Base-by-base conservation (phyloP, 1,140 invertebrate genomes). In the Ceratoteleas bidentatus region DNA sequence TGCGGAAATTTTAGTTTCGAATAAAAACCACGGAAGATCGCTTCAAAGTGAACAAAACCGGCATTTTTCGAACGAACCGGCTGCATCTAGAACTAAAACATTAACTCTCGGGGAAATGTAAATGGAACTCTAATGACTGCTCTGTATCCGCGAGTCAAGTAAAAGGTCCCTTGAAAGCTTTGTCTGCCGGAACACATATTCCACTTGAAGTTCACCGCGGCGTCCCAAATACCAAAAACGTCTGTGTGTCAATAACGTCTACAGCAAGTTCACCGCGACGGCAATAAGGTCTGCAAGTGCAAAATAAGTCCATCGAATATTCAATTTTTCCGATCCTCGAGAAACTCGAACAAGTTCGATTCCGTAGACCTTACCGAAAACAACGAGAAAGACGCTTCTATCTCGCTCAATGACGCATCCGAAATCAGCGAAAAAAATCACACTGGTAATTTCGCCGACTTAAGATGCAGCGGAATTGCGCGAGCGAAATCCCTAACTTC, bases 101-200 rank as follows among this genome's bases (percentile, higher is more conserved):
- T 53, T 54, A 65, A 75, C 58, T 43, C 58, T 56, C 58, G 58
- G 77, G 24, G 81, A 78, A 50, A 81, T 85, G 84, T 81, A 84
- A 85, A 84, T 85, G 81, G 76, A 85, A 80, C 72, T 76, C 72
- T 84, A 84, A 85, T 84, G 77, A 72, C 58, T 75, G 52, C 43
- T 68, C 62, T 60, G 61, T 72, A 75, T 76, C 54, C 15, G 24
- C 24, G 47, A 66, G 54, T 72, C 33, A 72, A 75, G 68, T 75
- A 70, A 69, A 83, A 66, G 70, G 64, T 65, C 24, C 77, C 61
- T 24, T 75, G 62, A 83, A 79, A 79, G 75, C 66, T 80, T 70
- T 74, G 61, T 74, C 43, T 34, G 15, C 47, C 58, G 13, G 5
- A 66, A 13, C 36, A 69, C 47, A 61, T 47, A 62, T 74, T 78